These are phyloP conservation scores for Cylloceria caligata DNA, from an alignment of 2,888 invertebrate genomes.

Conservation along the genomic window DNA sequence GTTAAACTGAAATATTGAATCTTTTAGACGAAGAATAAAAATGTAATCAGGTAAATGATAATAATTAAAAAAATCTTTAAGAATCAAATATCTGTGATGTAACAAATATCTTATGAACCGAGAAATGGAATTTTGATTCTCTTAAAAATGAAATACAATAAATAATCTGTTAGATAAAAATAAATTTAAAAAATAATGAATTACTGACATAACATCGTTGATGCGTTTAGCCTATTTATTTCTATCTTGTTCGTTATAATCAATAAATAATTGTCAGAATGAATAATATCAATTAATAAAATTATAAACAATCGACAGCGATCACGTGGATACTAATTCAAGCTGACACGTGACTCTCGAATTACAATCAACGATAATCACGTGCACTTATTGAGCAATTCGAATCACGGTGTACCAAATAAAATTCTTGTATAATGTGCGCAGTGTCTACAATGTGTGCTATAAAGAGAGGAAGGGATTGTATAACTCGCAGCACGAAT, in stretches of 20 bases:
- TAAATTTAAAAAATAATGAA: neutral
- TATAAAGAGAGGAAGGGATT: constrained; percentile 2
- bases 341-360: constrained; percentile 43
- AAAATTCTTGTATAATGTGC: constrained; percentile 46
- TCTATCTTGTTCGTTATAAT: neutral
- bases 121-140: too few relatives aligned
- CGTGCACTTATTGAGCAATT: constrained; percentile 40
- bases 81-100: too few relatives aligned
- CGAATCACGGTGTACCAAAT: constrained; percentile 10
- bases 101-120: too few relatives aligned
- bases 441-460: constrained; percentile 34
- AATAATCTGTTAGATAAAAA: neutral
- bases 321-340: neutral
- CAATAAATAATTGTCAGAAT: neutral
- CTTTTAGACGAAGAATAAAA: too few relatives aligned
- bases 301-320: neutral
- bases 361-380: constrained; percentile 47
- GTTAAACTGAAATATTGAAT: too few relatives aligned
- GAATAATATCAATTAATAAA: neutral
- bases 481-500: constrained; percentile 56
- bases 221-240: neutral
- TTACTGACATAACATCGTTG: neutral
- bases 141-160: too few relatives aligned
- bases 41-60: too few relatives aligned
- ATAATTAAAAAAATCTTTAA: too few relatives aligned